These are phyloP conservation scores for Garra rufa DNA, from an alignment of 2,113 vertebrate genomes.

Conservation along the genomic window DNA sequence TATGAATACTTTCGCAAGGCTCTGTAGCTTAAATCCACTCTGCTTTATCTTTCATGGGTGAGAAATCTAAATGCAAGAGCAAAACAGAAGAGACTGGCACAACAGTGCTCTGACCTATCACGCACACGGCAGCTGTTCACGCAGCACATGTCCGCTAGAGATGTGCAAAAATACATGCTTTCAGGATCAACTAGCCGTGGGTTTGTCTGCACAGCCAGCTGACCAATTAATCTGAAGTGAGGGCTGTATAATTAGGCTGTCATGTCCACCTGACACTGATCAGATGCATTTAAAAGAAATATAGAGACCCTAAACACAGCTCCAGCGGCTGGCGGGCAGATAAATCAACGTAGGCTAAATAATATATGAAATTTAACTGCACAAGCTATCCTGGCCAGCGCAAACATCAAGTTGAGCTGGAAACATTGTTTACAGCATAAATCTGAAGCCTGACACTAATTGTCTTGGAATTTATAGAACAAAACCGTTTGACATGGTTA, in stretches of 20 bases:
- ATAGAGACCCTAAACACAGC: background rate
- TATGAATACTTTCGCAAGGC: too few species aligned
- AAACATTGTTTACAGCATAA: background rate
- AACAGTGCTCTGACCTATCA: background rate
- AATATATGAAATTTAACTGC: background rate
- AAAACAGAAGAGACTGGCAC: background rate
- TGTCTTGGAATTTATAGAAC: background rate
- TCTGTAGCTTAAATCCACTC: background rate
- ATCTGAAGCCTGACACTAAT: slow-evolving; percentile 7
- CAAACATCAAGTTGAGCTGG: background rate
- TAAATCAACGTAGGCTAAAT: background rate
- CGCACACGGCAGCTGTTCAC: slow-evolving; percentile 5
- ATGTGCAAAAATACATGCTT: background rate
- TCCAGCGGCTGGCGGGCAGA: background rate
- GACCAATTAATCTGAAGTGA: background rate
- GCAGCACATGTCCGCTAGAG: background rate
- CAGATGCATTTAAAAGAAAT: background rate
- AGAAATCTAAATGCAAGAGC: background rate
- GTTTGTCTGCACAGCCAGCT: slow-evolving; percentile 3
- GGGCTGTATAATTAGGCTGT: slow-evolving; percentile 9
- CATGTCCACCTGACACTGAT: slow-evolving; percentile 13
- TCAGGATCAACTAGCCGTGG: background rate
- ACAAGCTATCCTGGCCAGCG: background rate
- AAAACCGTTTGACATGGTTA: background rate
- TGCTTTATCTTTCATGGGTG: background rate